Evolutionary conservation across 2,888 invertebrate genomes (phyloP), one percentile per base, ranked within the genome.

Genomic region (Barypeithes pellucidus): DNA sequence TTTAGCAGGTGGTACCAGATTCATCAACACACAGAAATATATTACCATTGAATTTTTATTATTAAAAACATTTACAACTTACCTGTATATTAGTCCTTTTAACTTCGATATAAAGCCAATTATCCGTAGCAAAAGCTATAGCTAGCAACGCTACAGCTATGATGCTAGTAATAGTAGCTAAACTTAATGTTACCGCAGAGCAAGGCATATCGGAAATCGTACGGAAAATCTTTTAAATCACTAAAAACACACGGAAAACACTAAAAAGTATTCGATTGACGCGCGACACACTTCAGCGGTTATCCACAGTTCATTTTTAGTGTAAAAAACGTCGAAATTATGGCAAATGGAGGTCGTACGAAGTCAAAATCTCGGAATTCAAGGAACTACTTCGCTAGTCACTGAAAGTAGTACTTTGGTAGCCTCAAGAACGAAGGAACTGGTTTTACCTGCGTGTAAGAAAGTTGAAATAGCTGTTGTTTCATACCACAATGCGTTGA

Each of bases 71-170:
- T 52, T 24, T 18, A 2, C 14, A 43, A 9, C 85, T 88, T 90
- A 95, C 96, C 94, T 95, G 93, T 84, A 96, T 96, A 86, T 91
- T 92, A 82, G 91, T 91, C 84, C 96, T 91, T 87, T 94, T 94
- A 80, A 98, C 97, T 89, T 96, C 95, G 82, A 96, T 94, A 86
- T 95, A 95, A 83, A 96, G 90, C 98, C 98, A 98, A 90, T 97
- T 97, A 89, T 98, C 97, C 85, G 97, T 97, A 81, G 96, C 93
- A 88, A 97, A 97, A 82, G 97, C 96, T 86, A 98, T 96, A 83
- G 95, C 93, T 86, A 98, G 91, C 84, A 97, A 89, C 78, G 96
- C 95, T 84, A 97, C 94, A 82, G 97, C 96, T 85, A 97, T 93
- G 86, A 98, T 95, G 85, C 97, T 96, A 86, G 96, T 94, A 87